A percentile compares a stretch with the other conserved stretches of the same genome.
These are phyloP conservation scores for Micropoecilia bifurca DNA, from an alignment of 2,797 vertebrate genomes.

Conservation along the genomic window DNA sequence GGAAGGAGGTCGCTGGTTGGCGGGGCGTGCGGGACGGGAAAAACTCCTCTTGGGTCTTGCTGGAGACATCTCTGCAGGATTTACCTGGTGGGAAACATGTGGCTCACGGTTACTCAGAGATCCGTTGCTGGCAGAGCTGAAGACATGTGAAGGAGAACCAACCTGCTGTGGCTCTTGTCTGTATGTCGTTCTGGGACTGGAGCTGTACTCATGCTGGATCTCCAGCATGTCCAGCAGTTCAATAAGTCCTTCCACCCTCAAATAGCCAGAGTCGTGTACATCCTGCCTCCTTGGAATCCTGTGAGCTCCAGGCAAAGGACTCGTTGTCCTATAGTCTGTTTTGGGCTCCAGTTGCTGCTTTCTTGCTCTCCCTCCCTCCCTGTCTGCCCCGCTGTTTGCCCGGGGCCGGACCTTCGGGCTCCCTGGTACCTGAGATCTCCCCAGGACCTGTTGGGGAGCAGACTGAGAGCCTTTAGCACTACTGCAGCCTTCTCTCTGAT, in stretches of 20 bases:
- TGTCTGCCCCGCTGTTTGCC: slow-evolving; percentile 56
- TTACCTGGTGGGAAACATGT: slow-evolving; percentile 57
- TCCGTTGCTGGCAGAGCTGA: neutral
- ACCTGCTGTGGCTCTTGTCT: slow-evolving; percentile 72
- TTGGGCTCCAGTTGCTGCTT: slow-evolving; percentile 61
- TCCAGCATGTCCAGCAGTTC: slow-evolving; percentile 86
- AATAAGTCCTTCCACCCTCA: slow-evolving; percentile 77
- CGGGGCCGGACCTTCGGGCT: slow-evolving; percentile 71
- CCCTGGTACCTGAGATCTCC: slow-evolving; percentile 62
- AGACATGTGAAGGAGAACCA: slow-evolving; percentile 5
- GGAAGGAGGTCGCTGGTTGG: slow-evolving; percentile 93
- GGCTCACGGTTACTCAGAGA: slow-evolving; percentile 1
- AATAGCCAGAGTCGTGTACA: slow-evolving; percentile 47
- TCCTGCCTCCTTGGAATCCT: slow-evolving; percentile 71
- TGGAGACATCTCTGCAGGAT: slow-evolving; percentile 52
- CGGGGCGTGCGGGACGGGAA: slow-evolving; percentile 92
- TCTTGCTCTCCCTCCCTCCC: slow-evolving; percentile 53
- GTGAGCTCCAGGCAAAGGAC: slow-evolving; percentile 53
- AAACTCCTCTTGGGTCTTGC: slow-evolving; percentile 82
- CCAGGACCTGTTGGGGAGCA: slow-evolving; percentile 54
- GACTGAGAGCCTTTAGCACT: slow-evolving; percentile 59
- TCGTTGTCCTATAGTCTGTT: slow-evolving; percentile 61
- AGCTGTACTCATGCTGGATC: slow-evolving; percentile 83
- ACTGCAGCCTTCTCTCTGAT: slow-evolving; percentile 60
- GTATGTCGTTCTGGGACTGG: slow-evolving; percentile 65